Base-by-base conservation (phyloP, 2,888 invertebrate genomes). In the Torymus texanus region DNA sequence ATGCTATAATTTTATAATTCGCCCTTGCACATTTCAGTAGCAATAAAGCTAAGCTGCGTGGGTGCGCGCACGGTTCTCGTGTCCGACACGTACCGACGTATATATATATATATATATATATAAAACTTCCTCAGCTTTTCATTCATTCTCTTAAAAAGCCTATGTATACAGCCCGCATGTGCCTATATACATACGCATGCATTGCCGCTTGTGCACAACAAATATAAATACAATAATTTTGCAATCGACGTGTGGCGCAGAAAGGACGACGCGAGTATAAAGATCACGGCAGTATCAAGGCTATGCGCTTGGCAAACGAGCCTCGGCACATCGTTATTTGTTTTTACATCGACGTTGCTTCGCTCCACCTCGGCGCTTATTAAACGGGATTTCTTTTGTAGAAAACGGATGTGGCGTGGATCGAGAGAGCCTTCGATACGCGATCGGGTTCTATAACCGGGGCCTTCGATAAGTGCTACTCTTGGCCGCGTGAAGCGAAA, bases 351-450 rank as follows among this genome's bases (percentile, higher is more conserved):
- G 62, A 11, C n/a, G 16, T 53, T 21, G 73, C 62, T 5, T 29
- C 21, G n/a, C 51, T 41, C 21, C 24, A 24, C 41, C 16, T 4
- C 29, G 13, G 14, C 18, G 59, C 61, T 79, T 75, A 70, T 79
- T 79, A 79, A 79, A 79, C 51, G 59, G 21, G 65, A 75, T 75
- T 71, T 63, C 63, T 16, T 61, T 18, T 56, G 24, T 67, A 16
- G 13, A 62, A 41, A 66, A 14, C 21, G 56, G 67, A 78, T 67
- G 56, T 62, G 59, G 56, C 41, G 56, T 21, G 21, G 51, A 74
- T 66, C 58, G 56, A 50, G 65, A 74, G 65, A 74, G 50, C 18
- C 16, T 58, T 58, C 29, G 65, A 58, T 74, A 74, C 21, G 58
- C 67, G 73, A 72, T 79, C 71, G 75, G 61, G 18, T 72, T 56